These are phyloP conservation scores for Idaea straminata DNA, from an alignment of 2,888 invertebrate genomes.

Conservation along the genomic window DNA sequence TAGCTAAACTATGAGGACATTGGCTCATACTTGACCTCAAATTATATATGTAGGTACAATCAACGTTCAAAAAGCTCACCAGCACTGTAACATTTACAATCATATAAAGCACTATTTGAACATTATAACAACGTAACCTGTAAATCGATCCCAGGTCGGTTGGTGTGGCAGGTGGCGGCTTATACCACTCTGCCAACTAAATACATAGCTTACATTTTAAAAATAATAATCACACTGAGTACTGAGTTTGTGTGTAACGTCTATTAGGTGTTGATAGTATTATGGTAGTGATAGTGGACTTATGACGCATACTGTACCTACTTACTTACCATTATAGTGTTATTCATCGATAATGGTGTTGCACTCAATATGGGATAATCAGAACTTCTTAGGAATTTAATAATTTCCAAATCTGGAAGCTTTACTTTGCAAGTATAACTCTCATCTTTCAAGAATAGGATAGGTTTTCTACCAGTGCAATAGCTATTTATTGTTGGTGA, in stretches of 20 bases:
- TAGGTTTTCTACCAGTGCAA: constrained; percentile 51
- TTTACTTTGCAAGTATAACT: constrained; percentile 54
- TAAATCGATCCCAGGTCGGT: too few species aligned
- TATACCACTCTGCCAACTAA: too few species aligned
- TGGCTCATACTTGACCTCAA: neutral
- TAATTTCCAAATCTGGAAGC: constrained; percentile 61
- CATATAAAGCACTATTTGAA: too few species aligned
- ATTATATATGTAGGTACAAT: neutral
- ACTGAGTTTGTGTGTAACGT: too few species aligned
- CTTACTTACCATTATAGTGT: constrained; percentile 48
- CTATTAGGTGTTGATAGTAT: neutral
- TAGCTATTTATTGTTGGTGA: constrained; percentile 52
- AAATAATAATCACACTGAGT: too few species aligned
- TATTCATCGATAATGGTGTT: constrained; percentile 46
- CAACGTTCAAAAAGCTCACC: too few species aligned
- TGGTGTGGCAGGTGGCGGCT: too few species aligned
- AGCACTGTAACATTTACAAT: too few species aligned
- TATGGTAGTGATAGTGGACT: neutral
- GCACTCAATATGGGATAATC: constrained; percentile 54
- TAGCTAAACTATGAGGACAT: neutral
- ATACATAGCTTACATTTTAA: too few species aligned
- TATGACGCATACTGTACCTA: neutral
- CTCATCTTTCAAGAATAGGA: constrained; percentile 57
- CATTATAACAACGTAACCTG: too few species aligned
- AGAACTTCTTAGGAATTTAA: constrained; percentile 49